Base-by-base conservation (phyloP, 35 echinoderm and acorn worm genomes). In the Stichopus chloronotus region DNA sequence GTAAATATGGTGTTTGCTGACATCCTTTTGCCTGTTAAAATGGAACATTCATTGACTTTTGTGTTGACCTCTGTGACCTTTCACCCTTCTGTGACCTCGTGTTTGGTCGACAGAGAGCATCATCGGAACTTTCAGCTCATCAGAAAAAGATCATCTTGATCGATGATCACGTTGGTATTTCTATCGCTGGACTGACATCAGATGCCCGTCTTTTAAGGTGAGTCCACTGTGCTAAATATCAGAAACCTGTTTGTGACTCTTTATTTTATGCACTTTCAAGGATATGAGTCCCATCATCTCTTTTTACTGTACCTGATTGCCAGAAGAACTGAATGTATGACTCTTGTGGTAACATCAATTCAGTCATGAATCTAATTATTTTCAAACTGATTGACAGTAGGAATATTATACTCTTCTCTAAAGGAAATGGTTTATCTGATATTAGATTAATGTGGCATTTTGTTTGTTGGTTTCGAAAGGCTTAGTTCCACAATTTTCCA, bases 111-210 rank as follows among this genome's bases (percentile, higher is more conserved):
- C 80, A 99, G 97, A 99, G 97, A 93, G 97, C 97, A 13, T 96
- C 97, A 25, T 99, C 97, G 20, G 97, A 99, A 85, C 78, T 99
- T 43, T 99, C 97, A 25, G 92, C 97, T 79, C 95, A 99, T 92
- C 97, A 99, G 90, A 99, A 99, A 61, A 99, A 99, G 90, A 96
- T 96, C 21, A 96, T 96, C 55, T 85, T 95, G 11, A 99, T 99
- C 69, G 97, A 99, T 93, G 97, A 99, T 69, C 97, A 99, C 81
- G 92, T 99, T 6, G 97, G 97, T 43, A 94, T 99, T 60, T 96
- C 97, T 22, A 99, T 99, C 76, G 97, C 97, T 59, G 97, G 97
- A 7, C 89, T 99, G 5, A 99, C 97, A 30, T 96, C 97, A 90
- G 97, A 99, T 93, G 97, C 97, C 11, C 93, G 97, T 56, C 78